A percentile compares a stretch with the other conserved stretches of the same genome.
Conservation (phyloP, 2,113 vertebrate species). For the Vimba vimba region DNA sequence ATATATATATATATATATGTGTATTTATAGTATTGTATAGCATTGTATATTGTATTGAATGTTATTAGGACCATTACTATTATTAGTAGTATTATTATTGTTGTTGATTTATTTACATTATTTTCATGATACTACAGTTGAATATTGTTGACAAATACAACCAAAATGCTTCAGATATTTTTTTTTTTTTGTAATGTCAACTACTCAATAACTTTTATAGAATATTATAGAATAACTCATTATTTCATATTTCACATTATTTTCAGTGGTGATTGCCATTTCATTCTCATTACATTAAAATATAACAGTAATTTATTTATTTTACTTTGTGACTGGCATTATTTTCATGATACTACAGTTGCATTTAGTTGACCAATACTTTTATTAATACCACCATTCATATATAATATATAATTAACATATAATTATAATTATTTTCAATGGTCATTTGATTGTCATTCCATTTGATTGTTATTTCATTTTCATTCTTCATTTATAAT, state of each 20-base stretch:
- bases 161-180: background rate
- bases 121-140: background rate
- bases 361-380: background rate
- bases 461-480: background rate
- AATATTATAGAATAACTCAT: no score
- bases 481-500: background rate
- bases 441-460: background rate
- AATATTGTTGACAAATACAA: background rate
- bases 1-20: no score
- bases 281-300: no score
- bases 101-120: background rate
- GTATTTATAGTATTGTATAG: no score
- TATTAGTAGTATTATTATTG: background rate
- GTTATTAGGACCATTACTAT: no score
- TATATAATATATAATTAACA: no score
- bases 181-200: no score
- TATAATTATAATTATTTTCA: background rate
- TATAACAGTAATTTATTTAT: background rate
- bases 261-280: no score
- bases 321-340: background rate
- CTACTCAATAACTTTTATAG: no score
- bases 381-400: no score
- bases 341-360: background rate
- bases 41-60: no score
- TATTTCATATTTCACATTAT: no score